A percentile compares a stretch with the other conserved stretches of the same genome.
phyloP scores from a whole-genome alignment of 2,888 invertebrate species.

The Eurytoma adleriae region DNA sequence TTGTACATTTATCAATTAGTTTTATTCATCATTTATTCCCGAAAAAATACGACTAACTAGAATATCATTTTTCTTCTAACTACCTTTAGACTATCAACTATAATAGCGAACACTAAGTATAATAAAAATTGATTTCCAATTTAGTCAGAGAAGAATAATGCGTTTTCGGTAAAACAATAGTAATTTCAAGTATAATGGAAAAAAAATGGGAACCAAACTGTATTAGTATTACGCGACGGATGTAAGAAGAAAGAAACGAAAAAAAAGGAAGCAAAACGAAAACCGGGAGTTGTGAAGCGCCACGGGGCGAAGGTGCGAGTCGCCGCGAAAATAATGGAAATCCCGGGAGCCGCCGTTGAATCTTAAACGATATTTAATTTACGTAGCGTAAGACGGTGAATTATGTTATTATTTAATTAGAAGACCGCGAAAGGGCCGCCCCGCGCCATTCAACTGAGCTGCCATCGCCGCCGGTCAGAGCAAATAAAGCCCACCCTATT shows the following conservation, averaged over 20 bases:
- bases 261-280: slow-evolving; percentile 47
- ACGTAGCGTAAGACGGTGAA: slow-evolving; percentile 70
- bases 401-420: slow-evolving; percentile 75
- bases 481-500: slow-evolving; percentile 57
- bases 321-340: slow-evolving; percentile 69
- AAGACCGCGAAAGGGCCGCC: slow-evolving; percentile 60
- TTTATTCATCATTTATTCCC: too few species aligned
- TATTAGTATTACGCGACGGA: slow-evolving; percentile 18
- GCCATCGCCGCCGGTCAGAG: slow-evolving; percentile 61
- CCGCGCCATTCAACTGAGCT: slow-evolving; percentile 34
- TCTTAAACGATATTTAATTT: slow-evolving; percentile 74
- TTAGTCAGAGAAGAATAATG: too few species aligned
- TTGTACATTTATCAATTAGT: too few species aligned
- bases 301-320: slow-evolving; percentile 19
- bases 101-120: too few species aligned
- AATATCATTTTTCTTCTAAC: too few species aligned
- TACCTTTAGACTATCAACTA: too few species aligned
- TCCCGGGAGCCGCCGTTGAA: slow-evolving; percentile 66
- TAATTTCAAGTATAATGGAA: not conserved
- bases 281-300: slow-evolving; percentile 29
- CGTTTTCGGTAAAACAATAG: too few species aligned
- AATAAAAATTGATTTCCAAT: too few species aligned
- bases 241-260: not conserved
- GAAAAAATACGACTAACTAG: too few species aligned
- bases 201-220: not conserved